Evolutionary conservation across 2,888 invertebrate genomes (phyloP), one percentile per base, ranked within the genome.

Genomic region (Crocallis elinguaria): DNA sequence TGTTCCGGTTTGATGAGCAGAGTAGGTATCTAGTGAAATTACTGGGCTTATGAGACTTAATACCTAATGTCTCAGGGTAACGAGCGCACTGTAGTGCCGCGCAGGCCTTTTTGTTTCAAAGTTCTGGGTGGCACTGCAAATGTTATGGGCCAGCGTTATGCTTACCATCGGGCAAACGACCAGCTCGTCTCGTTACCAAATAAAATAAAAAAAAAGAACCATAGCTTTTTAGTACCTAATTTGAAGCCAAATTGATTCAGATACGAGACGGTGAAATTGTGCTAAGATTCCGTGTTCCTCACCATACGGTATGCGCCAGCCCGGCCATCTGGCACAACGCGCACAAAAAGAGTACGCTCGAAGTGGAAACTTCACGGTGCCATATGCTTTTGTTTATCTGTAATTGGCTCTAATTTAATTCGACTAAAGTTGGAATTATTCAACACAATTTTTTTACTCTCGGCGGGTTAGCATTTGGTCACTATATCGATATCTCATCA

Each of bases 251-350:
- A 82, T 82, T 79, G 79, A 71, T 66, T 67, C 71, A 75, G 77
- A 80, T 74, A 73, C 75, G 25, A 82, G 85, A 82, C 84, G 79
- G 81, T 67, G 74, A 86, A 86, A 87, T 84, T 86, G 77, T 76
- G 49, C 53, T 57, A 55, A 55, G 60, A 61, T 64, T 62, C 68
- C 57, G 52, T 75, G 78, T 19, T 21, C 13, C 30, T 9, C 25
- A 12, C 78, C 87, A 87, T 84, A 87, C 83, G 87, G 87, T 64
- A 63, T 77, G 69, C 82, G 78, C 52, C 35, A 43, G 57, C 57
- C 37, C 45, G 38, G 67, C 79, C 88, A 88, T 87, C 77, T 88
- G 88, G 83, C 71, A 62, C 66, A 60, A 63, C 62, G 60, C 64
- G 57, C 67, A 73, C 74, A 67, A 72, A 73, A 73, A 49, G 43